Base-by-base conservation (phyloP, 2,888 invertebrate species). In the Stenolophus ochropezus region DNA sequence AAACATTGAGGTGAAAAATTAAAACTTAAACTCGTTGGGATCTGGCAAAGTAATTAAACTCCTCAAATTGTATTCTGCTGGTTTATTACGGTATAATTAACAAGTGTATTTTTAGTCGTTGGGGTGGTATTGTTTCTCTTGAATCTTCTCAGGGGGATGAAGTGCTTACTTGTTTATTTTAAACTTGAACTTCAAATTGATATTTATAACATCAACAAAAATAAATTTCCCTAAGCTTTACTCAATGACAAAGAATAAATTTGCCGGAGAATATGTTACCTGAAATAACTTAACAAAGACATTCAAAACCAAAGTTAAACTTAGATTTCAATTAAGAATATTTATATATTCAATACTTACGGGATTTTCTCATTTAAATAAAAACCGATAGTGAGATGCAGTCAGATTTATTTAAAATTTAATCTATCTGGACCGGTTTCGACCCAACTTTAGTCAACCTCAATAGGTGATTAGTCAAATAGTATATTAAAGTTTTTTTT, bases 11-110 rank as follows among this genome's bases (percentile, higher is more conserved):
- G 49, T 49, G 56, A 76, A 16, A 76, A 76, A 76, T 76, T 76
- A 73, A 53, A 76, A 56, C 56, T 56, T 20, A 33, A 58, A 75
- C 25, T n/a, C 25, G 8, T 8, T 27, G 23, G 42, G 21, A n/a
- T 23, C 56, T 76, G 16, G 76, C 4, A 56, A 58, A 76, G 76
- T 42, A 76, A 76, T 76, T 76, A 76, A 76, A 74, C 33, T 76
- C 27, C 27, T 23, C 1, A 77, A 77, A 77, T 61, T 77, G 58
- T 77, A 27, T 61, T 61, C 47, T 8, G n/a, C 77, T 18, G 47
- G 33, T 77, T 77, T 77, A 77, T 77, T 33, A 77, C 33, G 21
- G 42, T 42, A 61, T 56, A 77, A 61, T 76, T 56, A 76, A 51
- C 25, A 25, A 27, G 33, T 33, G n/a, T 69, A 69, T 69, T 42